Evolutionary conservation across 2,113 vertebrate species (phyloP).

Genomic region (Potamarius usumacintae): DNA sequence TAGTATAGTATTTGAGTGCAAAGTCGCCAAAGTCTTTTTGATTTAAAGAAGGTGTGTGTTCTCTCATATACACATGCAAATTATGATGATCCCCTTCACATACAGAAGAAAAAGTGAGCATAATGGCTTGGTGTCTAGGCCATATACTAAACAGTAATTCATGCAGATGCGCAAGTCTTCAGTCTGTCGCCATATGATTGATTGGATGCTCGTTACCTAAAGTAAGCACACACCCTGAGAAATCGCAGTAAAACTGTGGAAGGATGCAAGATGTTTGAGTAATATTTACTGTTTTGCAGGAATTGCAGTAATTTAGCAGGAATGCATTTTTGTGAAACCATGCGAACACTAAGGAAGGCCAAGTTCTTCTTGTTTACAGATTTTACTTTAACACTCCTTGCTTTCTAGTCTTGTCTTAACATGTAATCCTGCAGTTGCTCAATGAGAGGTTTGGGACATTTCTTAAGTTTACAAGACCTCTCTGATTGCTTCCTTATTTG

Average conservation of each 20-base stretch:
- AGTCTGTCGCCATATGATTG: neutral
- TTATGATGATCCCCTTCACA: neutral
- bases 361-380: neutral
- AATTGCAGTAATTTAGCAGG: neutral
- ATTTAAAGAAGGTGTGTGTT: neutral
- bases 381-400: neutral
- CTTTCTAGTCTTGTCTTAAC: neutral
- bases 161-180: neutral
- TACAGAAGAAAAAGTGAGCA: neutral
- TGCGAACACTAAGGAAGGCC: neutral
- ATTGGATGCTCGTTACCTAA: neutral
- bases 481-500: neutral
- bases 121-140: neutral
- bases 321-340: neutral
- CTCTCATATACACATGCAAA: neutral
- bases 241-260: neutral
- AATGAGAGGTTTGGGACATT: neutral
- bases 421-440: neutral
- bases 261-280: neutral
- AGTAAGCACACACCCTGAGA: neutral
- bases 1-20: neutral
- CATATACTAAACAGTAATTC: neutral
- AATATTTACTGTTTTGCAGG: neutral
- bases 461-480: neutral
- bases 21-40: neutral